Evolutionary conservation across 1,140 invertebrate genomes (phyloP), one percentile per base, ranked within the genome.

Genomic region (Mylabris phalerata): DNA sequence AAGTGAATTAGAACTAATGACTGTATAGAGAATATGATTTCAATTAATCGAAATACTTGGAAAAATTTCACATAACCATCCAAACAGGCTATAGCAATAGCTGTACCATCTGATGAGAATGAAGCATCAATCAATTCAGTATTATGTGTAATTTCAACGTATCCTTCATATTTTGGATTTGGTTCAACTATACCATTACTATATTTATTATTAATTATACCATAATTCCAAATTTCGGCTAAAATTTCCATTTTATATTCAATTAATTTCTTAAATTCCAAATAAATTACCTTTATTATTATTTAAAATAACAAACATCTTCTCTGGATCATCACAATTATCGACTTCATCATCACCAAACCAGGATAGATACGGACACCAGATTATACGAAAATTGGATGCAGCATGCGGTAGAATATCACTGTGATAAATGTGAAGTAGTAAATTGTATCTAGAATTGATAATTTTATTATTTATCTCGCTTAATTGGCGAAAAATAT

Each of bases 11-110:
- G 26, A 27, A 51, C 2, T 43, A 52, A 9, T 46, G 27, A n/a
- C 9, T 24, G 4, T 50, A 39, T 48, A 9, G 32, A n/a, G n/a
- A 4, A 27, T 11, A 59, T 32, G 27, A 49, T 11, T 32, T 1
- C 1, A 32, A 32, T 32, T 32, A 32, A 32, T 32, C 32, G 7
- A 32, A 62, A 72, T 57, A 90, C 88, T 78, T 95, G 91, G 74
- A 93, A 95, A 75, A 97, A 97, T 74, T 93, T 91, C 1, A 96
- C 87, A 69, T 86, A 81, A 54, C 93, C 94, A 77, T 95, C 92
- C 0, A 81, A 75, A 71, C 88, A 88, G 4, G 91, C 92, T 26
- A 92, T 92, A 3, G 93, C 93, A 41, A 97, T 79, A 1, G 92
- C 93, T 26, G 90, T 93, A 10, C 93, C 93, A 80, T 97, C 93